Evolutionary conservation across 2,888 invertebrate genomes (phyloP).

Genomic region (Odontocolon sp.): DNA sequence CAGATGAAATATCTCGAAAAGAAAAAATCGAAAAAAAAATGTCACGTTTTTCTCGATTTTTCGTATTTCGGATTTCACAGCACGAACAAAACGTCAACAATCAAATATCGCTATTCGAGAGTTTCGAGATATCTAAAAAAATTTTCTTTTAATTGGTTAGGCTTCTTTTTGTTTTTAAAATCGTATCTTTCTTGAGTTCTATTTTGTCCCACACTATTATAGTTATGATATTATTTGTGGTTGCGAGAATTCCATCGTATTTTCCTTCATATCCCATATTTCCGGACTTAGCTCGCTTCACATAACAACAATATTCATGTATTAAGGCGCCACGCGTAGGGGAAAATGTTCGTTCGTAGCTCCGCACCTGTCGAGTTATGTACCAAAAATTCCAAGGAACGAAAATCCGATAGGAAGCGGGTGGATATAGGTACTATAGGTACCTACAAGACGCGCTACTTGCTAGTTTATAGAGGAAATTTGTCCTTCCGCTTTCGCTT

Average conservation of each 20-base stretch:
- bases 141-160: no score
- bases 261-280: not conserved
- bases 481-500: slow-evolving; percentile 54
- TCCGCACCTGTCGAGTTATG: slow-evolving; percentile 4
- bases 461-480: slow-evolving; percentile 52
- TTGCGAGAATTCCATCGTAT: slow-evolving; percentile 9
- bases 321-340: slow-evolving; percentile 32
- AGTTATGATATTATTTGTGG: not conserved
- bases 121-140: no score
- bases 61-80: no score
- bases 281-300: not conserved
- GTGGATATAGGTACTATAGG: slow-evolving; percentile 1
- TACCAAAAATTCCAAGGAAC: slow-evolving; percentile 37
- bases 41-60: no score
- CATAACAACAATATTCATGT: slow-evolving; percentile 19
- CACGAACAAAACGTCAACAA: no score
- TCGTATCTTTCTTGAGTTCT: no score
- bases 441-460: slow-evolving; percentile 15
- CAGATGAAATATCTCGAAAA: no score
- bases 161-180: no score
- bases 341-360: slow-evolving; percentile 17
- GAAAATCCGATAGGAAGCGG: slow-evolving; percentile 34
- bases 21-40: no score
- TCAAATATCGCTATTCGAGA: no score
- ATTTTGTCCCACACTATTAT: not conserved